Conservation (phyloP, 2,797 vertebrate genomes). For the Gastrophryne carolinensis region DNA sequence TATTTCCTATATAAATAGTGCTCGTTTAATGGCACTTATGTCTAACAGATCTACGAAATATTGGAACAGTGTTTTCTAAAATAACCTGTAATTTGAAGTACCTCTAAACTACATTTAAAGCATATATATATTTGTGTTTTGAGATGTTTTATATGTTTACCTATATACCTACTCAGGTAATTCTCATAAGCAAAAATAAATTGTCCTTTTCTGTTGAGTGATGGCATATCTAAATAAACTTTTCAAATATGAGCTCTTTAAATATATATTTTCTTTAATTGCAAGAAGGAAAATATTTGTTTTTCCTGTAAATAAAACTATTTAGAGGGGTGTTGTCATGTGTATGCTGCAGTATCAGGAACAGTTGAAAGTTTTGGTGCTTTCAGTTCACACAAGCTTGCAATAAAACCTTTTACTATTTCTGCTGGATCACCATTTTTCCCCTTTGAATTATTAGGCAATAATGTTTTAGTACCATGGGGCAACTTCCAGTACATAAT, state of each 20-base stretch:
- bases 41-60: neutral
- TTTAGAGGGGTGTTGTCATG: neutral
- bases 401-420: conserved; percentile 1
- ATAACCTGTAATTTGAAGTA: neutral
- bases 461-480: neutral
- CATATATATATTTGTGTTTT: neutral
- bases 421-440: neutral
- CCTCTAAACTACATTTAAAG: neutral
- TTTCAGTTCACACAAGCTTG: neutral
- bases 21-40: neutral
- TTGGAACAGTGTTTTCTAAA: conserved; percentile 4
- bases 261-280: neutral
- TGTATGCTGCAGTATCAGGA: neutral
- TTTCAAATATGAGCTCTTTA: neutral
- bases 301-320: neutral
- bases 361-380: too few relatives aligned
- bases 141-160: conserved; percentile 8
- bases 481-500: neutral
- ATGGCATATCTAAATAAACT: neutral
- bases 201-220: neutral
- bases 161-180: conserved; percentile 11
- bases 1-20: conserved; percentile 1
- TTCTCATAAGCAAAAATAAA: neutral
- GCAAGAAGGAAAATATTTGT: neutral
- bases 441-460: conserved; percentile 1